These are phyloP conservation scores for Vulpes ferrilata DNA, from an alignment of 2,113 vertebrate genomes.

Conservation along the genomic window DNA sequence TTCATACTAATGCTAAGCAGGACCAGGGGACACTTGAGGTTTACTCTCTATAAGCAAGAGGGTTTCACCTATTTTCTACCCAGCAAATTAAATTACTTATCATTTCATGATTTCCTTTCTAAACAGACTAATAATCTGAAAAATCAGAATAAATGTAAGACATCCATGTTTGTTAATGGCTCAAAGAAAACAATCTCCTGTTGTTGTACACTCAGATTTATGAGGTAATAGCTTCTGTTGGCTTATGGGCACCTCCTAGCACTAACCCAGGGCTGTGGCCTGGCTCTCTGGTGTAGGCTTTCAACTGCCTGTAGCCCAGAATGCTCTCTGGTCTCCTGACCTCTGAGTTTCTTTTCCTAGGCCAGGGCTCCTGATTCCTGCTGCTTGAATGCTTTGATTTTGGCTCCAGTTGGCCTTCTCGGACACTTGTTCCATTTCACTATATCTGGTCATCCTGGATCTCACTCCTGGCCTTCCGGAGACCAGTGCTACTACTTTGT, in stretches of 20 bases:
- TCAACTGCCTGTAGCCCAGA: neutral
- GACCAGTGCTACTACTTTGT: neutral
- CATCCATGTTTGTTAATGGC: neutral
- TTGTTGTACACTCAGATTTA: neutral
- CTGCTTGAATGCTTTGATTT: neutral
- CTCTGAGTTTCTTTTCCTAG: neutral
- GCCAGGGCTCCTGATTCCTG: neutral
- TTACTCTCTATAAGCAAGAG: neutral
- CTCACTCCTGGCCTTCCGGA: neutral
- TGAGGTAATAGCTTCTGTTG: neutral
- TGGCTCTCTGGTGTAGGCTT: neutral
- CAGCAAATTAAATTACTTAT: neutral
- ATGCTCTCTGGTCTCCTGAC: neutral
- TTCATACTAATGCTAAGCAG: slow-evolving; percentile 8
- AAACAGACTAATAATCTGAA: slow-evolving; percentile 15
- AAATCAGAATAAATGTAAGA: neutral
- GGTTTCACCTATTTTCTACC: neutral
- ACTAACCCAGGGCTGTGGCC: neutral
- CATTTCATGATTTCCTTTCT: neutral
- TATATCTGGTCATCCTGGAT: neutral
- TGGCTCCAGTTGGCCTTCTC: neutral
- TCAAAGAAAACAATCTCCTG: neutral
- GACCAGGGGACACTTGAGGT: slow-evolving; percentile 20
- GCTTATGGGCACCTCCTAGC: neutral
- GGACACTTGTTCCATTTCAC: neutral